Percentiles rank a stretch among this genome's conserved stretches.
These are phyloP conservation scores for Paracyclopina nana DNA, from an alignment of 1,140 invertebrate genomes.

Conservation along the genomic window DNA sequence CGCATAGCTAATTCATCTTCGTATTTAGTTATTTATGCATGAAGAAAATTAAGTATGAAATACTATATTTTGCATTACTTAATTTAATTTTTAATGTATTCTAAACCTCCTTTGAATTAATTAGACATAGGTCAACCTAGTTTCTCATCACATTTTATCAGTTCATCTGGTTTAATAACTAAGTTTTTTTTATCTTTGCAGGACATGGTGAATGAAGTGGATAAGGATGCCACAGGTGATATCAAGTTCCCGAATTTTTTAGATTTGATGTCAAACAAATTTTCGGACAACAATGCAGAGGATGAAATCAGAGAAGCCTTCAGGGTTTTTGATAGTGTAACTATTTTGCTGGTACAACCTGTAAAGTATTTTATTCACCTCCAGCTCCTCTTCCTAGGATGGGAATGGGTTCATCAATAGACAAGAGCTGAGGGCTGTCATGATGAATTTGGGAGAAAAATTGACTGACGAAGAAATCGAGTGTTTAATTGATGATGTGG, in stretches of 20 bases:
- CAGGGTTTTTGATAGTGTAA: conserved; percentile 12
- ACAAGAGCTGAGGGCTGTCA: conserved; percentile 11
- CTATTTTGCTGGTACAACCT: too few species aligned
- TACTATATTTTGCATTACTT: too few species aligned
- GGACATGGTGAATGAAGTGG: conserved; percentile 13
- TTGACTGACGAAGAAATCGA: conserved; percentile 14
- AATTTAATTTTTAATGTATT: too few species aligned
- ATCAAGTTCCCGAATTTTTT: conserved; percentile 11
- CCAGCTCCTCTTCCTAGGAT: conserved; percentile 16
- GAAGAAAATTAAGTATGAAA: too few species aligned
- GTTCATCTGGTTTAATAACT: neutral
- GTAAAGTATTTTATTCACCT: too few species aligned
- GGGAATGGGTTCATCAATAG: conserved; percentile 16
- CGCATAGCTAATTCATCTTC: too few species aligned
- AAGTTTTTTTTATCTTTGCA: neutral
- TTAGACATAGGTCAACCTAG: too few species aligned
- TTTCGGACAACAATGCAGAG: conserved; percentile 6
- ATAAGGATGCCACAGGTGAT: conserved; percentile 1
- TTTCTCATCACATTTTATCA: too few species aligned
- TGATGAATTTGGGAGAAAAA: conserved; percentile 17
- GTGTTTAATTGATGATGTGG: neutral
- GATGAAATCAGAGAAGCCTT: conserved; percentile 15
- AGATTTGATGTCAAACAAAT: conserved; percentile 6
- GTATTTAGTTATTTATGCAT: too few species aligned
- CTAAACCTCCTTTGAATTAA: too few species aligned